Conservation (phyloP, 1,140 invertebrate genomes). For the Drosophila melanogaster region DNA sequence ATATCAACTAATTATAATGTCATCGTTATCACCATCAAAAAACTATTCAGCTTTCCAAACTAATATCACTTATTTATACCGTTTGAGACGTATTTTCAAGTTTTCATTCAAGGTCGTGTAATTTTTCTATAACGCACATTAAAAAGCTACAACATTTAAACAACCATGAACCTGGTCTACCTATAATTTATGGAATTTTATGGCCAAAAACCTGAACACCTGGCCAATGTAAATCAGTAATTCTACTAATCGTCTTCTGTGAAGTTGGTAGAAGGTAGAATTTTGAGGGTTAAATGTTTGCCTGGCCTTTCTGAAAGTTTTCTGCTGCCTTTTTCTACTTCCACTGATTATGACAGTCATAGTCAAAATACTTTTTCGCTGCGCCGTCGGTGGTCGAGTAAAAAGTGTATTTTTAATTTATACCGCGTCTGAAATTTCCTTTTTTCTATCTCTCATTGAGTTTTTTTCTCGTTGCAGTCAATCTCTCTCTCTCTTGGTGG, state of each 20-base stretch:
- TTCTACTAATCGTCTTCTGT: slow-evolving; percentile 46
- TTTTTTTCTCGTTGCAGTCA: slow-evolving; percentile 23
- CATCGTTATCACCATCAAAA: too few species aligned
- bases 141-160: slow-evolving; percentile 12
- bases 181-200: slow-evolving; percentile 16
- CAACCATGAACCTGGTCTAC: neutral
- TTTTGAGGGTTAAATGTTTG: slow-evolving; percentile 28
- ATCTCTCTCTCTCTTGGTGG: neutral
- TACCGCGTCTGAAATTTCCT: slow-evolving; percentile 10
- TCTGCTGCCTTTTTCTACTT: neutral
- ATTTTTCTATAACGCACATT: neutral
- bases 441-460: neutral
- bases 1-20: neutral
- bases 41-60: too few species aligned
- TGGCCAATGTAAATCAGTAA: slow-evolving; percentile 54
- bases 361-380: slow-evolving; percentile 41
- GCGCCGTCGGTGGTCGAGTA: slow-evolving; percentile 4
- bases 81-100: neutral
- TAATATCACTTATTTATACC: neutral
- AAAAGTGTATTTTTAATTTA: slow-evolving; percentile 58
- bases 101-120: neutral
- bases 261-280: neutral
- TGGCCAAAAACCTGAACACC: slow-evolving; percentile 21
- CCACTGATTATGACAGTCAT: slow-evolving; percentile 51
- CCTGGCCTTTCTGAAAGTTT: slow-evolving; percentile 12